These are phyloP conservation scores for Caenorhabditis zanzibari DNA, from an alignment of 2,888 invertebrate species.

Conservation along the genomic window DNA sequence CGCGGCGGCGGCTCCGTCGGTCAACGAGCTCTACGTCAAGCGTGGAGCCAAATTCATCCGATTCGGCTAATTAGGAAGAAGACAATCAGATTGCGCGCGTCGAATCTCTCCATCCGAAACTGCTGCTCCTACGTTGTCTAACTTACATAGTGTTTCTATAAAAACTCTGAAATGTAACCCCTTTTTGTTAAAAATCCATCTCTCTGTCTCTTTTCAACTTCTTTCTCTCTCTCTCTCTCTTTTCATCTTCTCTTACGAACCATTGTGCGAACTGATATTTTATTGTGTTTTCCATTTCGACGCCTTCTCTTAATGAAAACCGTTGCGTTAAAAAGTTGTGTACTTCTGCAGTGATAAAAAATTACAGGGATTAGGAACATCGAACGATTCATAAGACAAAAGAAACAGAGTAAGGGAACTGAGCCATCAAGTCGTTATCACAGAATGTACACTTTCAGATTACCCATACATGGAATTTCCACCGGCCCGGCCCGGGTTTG, in stretches of 20 bases:
- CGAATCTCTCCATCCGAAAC: slow-evolving; percentile 14
- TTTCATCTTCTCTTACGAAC: slow-evolving; percentile 41
- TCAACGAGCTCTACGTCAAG: slow-evolving; percentile 67
- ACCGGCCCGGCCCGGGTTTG: too few relatives aligned
- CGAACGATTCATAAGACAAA: too few relatives aligned
- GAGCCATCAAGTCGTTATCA: too few relatives aligned
- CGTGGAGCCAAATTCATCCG: slow-evolving; percentile 75
- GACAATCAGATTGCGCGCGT: slow-evolving; percentile 28
- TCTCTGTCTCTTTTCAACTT: background rate
- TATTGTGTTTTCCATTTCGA: slow-evolving; percentile 54
- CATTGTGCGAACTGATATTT: slow-evolving; percentile 60
- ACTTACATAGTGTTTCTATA: slow-evolving; percentile 43
- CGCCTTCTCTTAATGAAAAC: slow-evolving; percentile 58
- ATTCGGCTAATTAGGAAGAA: slow-evolving; percentile 66
- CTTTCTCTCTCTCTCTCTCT: slow-evolving; percentile 11
- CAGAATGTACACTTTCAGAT: too few relatives aligned
- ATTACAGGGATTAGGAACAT: too few relatives aligned
- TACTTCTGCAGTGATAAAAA: too few relatives aligned
- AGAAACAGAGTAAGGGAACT: too few relatives aligned
- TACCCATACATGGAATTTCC: too few relatives aligned
- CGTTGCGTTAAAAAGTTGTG: slow-evolving; percentile 36
- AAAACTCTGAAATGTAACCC: slow-evolving; percentile 46
- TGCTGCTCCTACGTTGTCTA: slow-evolving; percentile 64
- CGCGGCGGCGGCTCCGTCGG: slow-evolving; percentile 38
- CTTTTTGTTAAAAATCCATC: background rate